Evolutionary conservation across 1,140 invertebrate species (phyloP).

Genomic region (Trinorchestia longiramus): DNA sequence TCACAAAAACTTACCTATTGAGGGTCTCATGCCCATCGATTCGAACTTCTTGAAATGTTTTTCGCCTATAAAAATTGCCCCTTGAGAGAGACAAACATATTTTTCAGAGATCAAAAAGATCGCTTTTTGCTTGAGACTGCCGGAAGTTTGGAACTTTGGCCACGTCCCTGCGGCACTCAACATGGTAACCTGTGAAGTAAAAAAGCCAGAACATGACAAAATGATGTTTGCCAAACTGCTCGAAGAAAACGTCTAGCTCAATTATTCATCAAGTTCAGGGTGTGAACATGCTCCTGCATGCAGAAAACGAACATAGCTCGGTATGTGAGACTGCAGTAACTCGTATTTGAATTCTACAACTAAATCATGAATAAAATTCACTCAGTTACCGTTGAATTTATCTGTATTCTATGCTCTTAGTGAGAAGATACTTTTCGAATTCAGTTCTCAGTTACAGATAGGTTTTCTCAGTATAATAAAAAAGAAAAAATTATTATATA

Average conservation of each 20-base stretch:
- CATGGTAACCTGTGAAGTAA: not conserved
- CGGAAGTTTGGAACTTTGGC: not conserved
- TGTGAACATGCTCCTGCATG: not conserved
- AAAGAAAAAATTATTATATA: too few species aligned
- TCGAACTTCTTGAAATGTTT: not conserved
- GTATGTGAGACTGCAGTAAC: not conserved
- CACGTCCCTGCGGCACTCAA: not conserved
- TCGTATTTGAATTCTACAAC: too few species aligned
- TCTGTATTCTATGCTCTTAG: not conserved
- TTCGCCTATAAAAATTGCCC: not conserved
- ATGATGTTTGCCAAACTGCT: not conserved
- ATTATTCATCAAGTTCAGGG: not conserved
- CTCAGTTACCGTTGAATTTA: not conserved
- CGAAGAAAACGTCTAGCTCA: not conserved
- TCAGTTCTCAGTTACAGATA: not conserved
- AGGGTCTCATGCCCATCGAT: not conserved
- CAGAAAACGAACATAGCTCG: not conserved
- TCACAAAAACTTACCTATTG: not conserved
- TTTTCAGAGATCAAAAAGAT: not conserved
- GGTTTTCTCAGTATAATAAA: not conserved
- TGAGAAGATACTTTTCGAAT: not conserved
- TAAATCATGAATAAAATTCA: not conserved
- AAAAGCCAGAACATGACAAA: not conserved
- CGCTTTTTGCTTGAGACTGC: not conserved
- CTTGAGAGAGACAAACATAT: not conserved